Base-by-base conservation (phyloP, 1,140 invertebrate genomes). In the Drosophila fuyamai region DNA sequence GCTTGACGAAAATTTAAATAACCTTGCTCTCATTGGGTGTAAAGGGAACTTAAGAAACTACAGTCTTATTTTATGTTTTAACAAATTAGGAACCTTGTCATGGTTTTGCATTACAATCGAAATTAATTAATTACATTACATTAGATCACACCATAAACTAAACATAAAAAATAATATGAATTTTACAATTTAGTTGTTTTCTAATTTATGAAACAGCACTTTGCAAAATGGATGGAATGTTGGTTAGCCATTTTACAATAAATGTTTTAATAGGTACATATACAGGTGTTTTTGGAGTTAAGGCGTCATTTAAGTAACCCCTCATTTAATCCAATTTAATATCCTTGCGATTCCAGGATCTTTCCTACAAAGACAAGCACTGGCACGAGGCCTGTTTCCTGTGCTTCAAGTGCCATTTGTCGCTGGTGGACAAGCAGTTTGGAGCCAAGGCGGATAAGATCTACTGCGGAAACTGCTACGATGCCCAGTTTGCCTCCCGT, bases 281-380 rank as follows among this genome's bases (percentile, higher is more conserved):
- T n/a, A n/a, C n/a, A n/a, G n/a, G 9, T 38, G 12, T 12, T 38
- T 12, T 13, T 38, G 12, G 36, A 38, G 36, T 38, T 38, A 38
- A 10, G 29, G 1, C 6, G 8, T 8, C 6, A 32, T 7, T 8
- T 7, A 32, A 32, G 29, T 32, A 32, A n/a, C n/a, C n/a, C n/a
- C n/a, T n/a, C n/a, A 4, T 23, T 57, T 79, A 16, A 14, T 41
- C 1, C 12, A 14, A 14, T 23, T 40, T 38, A 5, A 10, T n/a
- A 13, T 14, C 14, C 10, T 32, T 9, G 1, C 13, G 5, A 5
- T 14, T 6, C 9, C 94, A 99, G 98, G 99, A 99, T 95, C 94
- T 99, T 92, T 99, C 98, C 50, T 99, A 99, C 95, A 99, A 99
- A 94, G 99, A 99, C 93, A 98, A 98, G 93, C 99, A 99, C 93